Percentiles rank a stretch among this genome's conserved stretches.
Conservation (phyloP, 2,113 vertebrate genomes). For the Aptenodytes patagonicus region DNA sequence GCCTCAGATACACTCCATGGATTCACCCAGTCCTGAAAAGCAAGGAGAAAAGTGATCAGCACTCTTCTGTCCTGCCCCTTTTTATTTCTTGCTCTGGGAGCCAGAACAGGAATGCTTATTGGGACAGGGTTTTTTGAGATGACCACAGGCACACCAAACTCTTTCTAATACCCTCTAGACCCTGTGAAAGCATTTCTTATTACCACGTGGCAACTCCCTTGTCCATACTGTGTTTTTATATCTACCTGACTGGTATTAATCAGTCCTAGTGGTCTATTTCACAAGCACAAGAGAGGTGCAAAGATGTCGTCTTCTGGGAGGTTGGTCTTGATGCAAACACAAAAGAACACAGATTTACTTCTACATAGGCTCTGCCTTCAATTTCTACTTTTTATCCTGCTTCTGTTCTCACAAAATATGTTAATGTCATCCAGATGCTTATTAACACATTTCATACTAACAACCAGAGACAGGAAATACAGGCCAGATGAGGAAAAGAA, state of each 20-base stretch:
- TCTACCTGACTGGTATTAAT: neutral
- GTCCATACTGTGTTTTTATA: neutral
- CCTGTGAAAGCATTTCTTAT: neutral
- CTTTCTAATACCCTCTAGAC: neutral
- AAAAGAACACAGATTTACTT: neutral
- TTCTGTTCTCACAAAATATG: slow-evolving; percentile 46
- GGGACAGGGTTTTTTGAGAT: neutral
- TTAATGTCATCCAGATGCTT: slow-evolving; percentile 53
- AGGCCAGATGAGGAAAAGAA: slow-evolving; percentile 46
- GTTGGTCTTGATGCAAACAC: neutral
- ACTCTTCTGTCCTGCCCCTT: neutral
- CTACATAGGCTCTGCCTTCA: neutral
- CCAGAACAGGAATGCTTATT: neutral
- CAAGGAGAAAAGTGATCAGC: neutral
- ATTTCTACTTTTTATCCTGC: slow-evolving; percentile 30
- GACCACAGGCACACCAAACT: neutral
- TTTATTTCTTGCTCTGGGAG: neutral
- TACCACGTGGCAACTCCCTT: neutral
- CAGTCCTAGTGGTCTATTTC: neutral
- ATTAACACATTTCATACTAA: slow-evolving; percentile 11
- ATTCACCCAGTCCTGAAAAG: neutral
- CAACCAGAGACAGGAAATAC: slow-evolving; percentile 55
- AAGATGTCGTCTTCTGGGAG: neutral
- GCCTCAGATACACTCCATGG: neutral
- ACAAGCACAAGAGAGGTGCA: neutral